These are phyloP conservation scores for Plutella xylostella DNA, from an alignment of 2,888 invertebrate species.

Conservation along the genomic window DNA sequence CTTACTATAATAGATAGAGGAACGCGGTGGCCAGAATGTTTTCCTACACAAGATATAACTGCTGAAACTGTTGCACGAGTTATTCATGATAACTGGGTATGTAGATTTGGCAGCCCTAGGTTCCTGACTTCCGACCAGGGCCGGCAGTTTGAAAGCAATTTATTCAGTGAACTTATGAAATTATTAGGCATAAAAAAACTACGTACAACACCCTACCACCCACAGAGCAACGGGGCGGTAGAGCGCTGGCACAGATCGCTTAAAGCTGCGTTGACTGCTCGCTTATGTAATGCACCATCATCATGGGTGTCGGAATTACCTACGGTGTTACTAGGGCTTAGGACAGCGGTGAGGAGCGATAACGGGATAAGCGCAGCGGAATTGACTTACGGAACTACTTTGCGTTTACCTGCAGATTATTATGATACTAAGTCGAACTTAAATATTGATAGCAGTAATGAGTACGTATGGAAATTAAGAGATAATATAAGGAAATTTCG, in stretches of 20 bases:
- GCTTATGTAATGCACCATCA: not conserved
- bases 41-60: conserved; percentile 17
- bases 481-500: too few relatives aligned
- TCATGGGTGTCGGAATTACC: conserved; percentile 24
- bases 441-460: too few relatives aligned
- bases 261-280: conserved; percentile 13
- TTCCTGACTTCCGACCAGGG: conserved; percentile 30
- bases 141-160: conserved; percentile 29
- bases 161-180: conserved; percentile 22
- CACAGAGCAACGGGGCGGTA: conserved; percentile 17
- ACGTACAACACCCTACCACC: conserved; percentile 18
- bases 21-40: conserved; percentile 20
- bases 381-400: not conserved
- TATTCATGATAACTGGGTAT: conserved; percentile 9
- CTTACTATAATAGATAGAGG: conserved; percentile 20
- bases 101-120: conserved; percentile 4
- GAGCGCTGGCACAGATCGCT: conserved; percentile 17
- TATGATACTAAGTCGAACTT: too few relatives aligned
- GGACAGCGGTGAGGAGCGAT: conserved; percentile 1
- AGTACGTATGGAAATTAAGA: too few relatives aligned
- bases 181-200: conserved; percentile 9
- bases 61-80: conserved; percentile 19
- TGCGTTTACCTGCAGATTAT: conserved; percentile 7
- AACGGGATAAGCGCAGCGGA: conserved; percentile 2
- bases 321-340: conserved; percentile 23